A percentile compares a stretch with the other conserved stretches of the same genome.
Evolutionary conservation across 2,113 vertebrate genomes (phyloP).

Genomic region (Nipponia nippon): DNA sequence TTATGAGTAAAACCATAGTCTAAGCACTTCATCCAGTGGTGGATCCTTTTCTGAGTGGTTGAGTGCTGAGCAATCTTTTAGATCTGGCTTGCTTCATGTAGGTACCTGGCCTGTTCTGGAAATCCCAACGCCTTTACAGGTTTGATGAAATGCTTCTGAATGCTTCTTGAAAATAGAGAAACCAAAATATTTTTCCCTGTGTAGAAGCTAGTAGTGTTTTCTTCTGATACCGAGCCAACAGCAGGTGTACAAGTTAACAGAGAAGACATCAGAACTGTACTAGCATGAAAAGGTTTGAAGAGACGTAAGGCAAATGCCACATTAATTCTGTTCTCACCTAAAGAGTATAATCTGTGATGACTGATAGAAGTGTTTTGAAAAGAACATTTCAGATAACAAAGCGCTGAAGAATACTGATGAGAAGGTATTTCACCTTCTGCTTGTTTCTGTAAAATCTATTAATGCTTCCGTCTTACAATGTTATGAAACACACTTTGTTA

Average conservation of each 20-base stretch:
- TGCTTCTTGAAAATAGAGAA: background rate
- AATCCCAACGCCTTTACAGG: background rate
- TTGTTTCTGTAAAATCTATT: background rate
- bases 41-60: background rate
- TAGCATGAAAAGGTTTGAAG: background rate
- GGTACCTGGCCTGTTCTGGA: background rate
- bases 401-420: slow-evolving; percentile 1
- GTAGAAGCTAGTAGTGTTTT: background rate
- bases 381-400: slow-evolving; percentile 27
- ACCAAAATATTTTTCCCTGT: background rate
- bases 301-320: slow-evolving; percentile 29
- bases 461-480: background rate
- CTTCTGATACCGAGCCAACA: background rate
- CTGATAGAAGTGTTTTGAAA: slow-evolving; percentile 52
- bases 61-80: background rate
- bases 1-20: background rate
- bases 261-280: background rate
- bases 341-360: slow-evolving; percentile 35
- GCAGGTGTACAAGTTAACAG: background rate
- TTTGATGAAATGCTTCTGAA: background rate
- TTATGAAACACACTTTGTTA: background rate
- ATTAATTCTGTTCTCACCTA: slow-evolving; percentile 14
- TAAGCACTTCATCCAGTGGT: background rate
- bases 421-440: slow-evolving; percentile 9
- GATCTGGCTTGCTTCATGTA: background rate